A percentile compares a stretch with the other conserved stretches of the same genome.
Conservation (phyloP, 2,797 vertebrate genomes). For the Propithecus deckenii region DNA sequence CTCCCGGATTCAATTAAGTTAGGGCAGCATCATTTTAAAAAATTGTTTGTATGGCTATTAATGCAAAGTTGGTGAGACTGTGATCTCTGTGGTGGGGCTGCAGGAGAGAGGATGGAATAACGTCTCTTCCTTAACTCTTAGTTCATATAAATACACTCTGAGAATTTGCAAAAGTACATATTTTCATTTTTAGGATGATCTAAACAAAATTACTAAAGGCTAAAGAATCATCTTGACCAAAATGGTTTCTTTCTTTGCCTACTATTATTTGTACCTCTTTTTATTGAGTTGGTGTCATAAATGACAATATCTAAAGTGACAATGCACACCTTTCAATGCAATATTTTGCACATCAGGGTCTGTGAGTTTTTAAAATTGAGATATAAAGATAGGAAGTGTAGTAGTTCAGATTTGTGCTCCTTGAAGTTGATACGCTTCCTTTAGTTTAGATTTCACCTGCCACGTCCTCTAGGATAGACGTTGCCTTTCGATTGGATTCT, state of each 20-base stretch:
- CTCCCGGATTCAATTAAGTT: background rate
- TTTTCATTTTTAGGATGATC: background rate
- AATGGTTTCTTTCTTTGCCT: background rate
- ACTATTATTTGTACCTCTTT: background rate
- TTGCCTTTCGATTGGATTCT: background rate
- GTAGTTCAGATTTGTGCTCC: background rate
- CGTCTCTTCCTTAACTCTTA: background rate
- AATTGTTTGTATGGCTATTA: background rate
- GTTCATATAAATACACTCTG: background rate
- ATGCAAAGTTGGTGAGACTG: background rate
- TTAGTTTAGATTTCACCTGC: background rate
- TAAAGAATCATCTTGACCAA: background rate
- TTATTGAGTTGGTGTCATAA: background rate
- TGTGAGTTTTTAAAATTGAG: background rate
- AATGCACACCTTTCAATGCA: background rate
- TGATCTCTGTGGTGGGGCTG: background rate
- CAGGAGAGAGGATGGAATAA: background rate
- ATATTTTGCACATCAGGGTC: background rate
- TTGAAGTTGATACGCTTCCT: background rate
- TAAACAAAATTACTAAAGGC: background rate
- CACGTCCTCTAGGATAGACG: background rate
- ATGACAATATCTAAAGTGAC: background rate
- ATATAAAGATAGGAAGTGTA: background rate
- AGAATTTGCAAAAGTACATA: background rate
- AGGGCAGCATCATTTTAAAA: background rate